Conservation (phyloP, 2,888 invertebrate species). For the Hoplodrina ambigua region DNA sequence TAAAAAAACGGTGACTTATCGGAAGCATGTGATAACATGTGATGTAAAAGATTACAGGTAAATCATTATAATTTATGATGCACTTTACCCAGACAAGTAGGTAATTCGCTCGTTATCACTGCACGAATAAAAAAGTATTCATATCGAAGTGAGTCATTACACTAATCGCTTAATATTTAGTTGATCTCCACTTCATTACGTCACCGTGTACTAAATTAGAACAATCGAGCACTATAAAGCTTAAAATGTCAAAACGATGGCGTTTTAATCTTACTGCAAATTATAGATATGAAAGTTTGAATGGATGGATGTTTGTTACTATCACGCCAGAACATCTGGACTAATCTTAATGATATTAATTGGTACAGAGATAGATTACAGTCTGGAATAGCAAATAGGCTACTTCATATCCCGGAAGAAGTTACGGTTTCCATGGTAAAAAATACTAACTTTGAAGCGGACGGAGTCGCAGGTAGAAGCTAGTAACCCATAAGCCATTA, state of each 20-base stretch:
- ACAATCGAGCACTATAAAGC: constrained; percentile 28
- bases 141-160: constrained; percentile 29
- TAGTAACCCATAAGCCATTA: too few species aligned
- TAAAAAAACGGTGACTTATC: not conserved
- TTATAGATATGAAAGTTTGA: too few species aligned
- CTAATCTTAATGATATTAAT: too few species aligned
- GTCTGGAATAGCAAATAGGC: too few species aligned
- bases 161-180: constrained; percentile 27
- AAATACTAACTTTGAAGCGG: too few species aligned
- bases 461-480: too few species aligned
- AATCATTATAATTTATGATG: constrained; percentile 1
- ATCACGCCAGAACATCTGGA: too few species aligned
- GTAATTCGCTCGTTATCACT: constrained; percentile 9
- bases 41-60: not conserved
- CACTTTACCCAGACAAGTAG: constrained; percentile 1
- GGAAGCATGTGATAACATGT: not conserved
- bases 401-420: too few species aligned
- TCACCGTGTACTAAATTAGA: constrained; percentile 12
- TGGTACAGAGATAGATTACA: too few species aligned
- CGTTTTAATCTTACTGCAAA: constrained; percentile 1
- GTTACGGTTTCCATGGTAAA: too few species aligned
- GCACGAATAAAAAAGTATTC: constrained; percentile 10
- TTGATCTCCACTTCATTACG: constrained; percentile 42
- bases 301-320: too few species aligned
- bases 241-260: constrained; percentile 29